Evolutionary conservation across 2,113 vertebrate genomes (phyloP).

Genomic region (Varanus salvator): DNA sequence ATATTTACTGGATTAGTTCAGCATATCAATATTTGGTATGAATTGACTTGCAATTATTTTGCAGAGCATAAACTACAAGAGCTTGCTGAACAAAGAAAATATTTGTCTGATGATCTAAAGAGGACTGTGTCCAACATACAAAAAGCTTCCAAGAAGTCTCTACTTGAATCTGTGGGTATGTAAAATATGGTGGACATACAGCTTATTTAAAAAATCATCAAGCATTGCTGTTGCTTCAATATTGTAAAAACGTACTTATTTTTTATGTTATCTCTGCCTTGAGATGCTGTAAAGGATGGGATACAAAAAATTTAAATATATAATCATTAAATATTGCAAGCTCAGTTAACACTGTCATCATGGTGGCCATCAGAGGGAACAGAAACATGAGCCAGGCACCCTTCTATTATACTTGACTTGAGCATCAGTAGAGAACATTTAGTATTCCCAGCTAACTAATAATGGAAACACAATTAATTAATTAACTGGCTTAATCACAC

Average conservation of each 20-base stretch:
- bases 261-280: no score
- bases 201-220: background rate
- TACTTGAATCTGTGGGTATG: background rate
- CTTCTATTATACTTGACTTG: background rate
- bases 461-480: no score
- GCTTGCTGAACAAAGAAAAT: background rate
- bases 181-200: background rate
- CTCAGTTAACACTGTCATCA: background rate
- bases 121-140: background rate
- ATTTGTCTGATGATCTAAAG: background rate
- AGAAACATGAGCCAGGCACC: background rate
- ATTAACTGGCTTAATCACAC: no score
- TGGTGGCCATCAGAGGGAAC: background rate
- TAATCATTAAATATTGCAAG: background rate
- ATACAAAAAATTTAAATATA: no score
- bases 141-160: background rate
- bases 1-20: background rate
- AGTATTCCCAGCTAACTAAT: no score
- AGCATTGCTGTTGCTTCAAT: background rate
- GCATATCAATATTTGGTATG: background rate
- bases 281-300: no score
- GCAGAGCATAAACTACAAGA: slow-evolving; percentile 6
- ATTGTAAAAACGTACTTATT: no score
- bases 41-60: background rate
- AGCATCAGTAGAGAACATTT: no score